Conservation (phyloP, 2,113 vertebrate genomes). For the Crotalus viridis region DNA sequence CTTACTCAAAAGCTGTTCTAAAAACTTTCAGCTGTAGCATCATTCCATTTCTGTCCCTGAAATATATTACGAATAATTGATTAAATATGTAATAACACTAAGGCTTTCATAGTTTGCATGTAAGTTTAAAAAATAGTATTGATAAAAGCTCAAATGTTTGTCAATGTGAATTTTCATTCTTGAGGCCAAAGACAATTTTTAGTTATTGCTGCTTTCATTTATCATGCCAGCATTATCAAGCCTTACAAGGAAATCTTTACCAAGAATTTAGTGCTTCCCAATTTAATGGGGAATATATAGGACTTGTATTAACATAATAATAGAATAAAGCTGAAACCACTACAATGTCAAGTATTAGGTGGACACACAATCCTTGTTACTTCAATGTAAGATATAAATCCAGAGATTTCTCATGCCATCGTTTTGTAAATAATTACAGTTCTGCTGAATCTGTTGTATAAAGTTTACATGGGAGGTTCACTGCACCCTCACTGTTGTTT, state of each 20-base stretch:
- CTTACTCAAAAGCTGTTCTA: neutral
- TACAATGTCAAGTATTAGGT: slow-evolving; percentile 69
- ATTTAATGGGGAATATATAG: neutral
- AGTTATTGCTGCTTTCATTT: neutral
- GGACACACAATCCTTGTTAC: slow-evolving; percentile 76
- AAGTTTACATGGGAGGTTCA: slow-evolving; percentile 99
- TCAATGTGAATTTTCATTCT: neutral
- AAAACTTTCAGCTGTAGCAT: neutral
- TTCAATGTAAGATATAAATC: slow-evolving; percentile 81
- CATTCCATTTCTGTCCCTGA: neutral
- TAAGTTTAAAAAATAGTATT: neutral
- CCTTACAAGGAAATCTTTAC: neutral
- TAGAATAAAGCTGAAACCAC: slow-evolving; percentile 70
- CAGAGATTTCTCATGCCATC: slow-evolving; percentile 89
- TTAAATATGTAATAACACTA: neutral
- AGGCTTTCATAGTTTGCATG: neutral
- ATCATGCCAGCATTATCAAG: neutral
- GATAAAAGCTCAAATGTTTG: neutral
- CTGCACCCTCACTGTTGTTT: slow-evolving; percentile 98
- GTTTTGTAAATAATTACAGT: slow-evolving; percentile 99
- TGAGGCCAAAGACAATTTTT: neutral
- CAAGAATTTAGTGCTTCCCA: slow-evolving; percentile 7
- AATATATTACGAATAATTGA: neutral
- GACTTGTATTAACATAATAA: slow-evolving; percentile 61
- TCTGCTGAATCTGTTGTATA: slow-evolving; percentile 98